Conservation (phyloP, 2,797 vertebrate genomes). For the Sylvilagus floridanus region DNA sequence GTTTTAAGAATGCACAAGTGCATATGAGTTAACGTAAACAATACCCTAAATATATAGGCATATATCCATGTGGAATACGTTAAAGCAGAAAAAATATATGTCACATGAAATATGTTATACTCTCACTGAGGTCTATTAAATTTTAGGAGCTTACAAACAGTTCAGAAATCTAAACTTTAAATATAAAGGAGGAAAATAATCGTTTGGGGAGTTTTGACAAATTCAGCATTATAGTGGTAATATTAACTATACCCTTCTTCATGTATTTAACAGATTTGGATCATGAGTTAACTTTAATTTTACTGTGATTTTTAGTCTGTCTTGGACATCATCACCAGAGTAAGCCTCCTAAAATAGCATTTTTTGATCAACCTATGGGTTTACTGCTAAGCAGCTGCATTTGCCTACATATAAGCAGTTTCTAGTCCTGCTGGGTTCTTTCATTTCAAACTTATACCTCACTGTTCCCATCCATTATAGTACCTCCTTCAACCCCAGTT, state of each 20-base stretch:
- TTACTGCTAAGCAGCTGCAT: not conserved
- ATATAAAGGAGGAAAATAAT: not conserved
- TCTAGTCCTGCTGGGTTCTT: not conserved
- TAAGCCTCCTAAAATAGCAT: not conserved
- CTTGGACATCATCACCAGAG: not conserved
- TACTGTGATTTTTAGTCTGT: not conserved
- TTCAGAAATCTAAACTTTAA: slow-evolving; percentile 8
- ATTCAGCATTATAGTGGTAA: not conserved
- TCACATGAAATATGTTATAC: not conserved
- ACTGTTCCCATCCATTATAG: too few species aligned
- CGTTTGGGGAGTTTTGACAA: slow-evolving; percentile 18
- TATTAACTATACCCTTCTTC: not conserved
- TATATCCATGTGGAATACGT: slow-evolving; percentile 28
- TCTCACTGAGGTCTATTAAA: not conserved
- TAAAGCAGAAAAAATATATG: not conserved
- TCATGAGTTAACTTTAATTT: not conserved
- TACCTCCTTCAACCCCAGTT: too few species aligned
- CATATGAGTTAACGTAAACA: not conserved
- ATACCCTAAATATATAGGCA: not conserved
- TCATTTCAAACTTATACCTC: not conserved
- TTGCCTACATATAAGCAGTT: not conserved
- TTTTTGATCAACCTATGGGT: not conserved
- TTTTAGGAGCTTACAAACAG: slow-evolving; percentile 49
- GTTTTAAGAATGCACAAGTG: not conserved
- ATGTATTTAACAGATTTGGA: not conserved